Evolutionary conservation across 2,113 vertebrate genomes (phyloP), one percentile per base, ranked within the genome.

Genomic region (Cavia porcellus): DNA sequence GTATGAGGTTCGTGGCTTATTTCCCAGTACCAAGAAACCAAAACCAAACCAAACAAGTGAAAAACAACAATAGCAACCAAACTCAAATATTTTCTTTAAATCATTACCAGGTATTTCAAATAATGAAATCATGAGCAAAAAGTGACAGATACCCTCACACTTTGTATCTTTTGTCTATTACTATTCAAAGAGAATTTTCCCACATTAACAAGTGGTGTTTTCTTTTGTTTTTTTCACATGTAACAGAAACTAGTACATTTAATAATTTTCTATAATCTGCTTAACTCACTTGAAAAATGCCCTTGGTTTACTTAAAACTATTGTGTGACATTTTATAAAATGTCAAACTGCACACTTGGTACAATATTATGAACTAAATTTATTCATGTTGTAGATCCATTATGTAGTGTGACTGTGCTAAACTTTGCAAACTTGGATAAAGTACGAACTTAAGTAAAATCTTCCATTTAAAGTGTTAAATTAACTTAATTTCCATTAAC

Each of bases 401-500:
- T 87, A 89, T 61, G 24, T 50, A 89, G 47, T 74, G 2, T 92
- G n/a, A 95, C 42, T 70, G 2, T 82, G 52, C 32, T 70, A 88
- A 96, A 92, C 52, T 86, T 95, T 83, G 55, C 83, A 66, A 96
- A 95, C 32, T 50, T 95, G 15, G 20, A 77, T 81, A 28, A 96
- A 95, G 61, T 64, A 42, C 10, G 66, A 91, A 32, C 38, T 94
- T 62, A 92, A 95, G 38, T 77, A 90, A 89, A 92, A 75, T 50
- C 22, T 90, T 74, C 57, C 82, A 89, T 10, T 62, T 66, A 91
- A 9, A 45, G 87, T 86, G n/a, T 75, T 45, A 77, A 90, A 75
- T 86, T 89, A 83, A 5, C 32, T 85, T 28, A 85, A 96, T 86
- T 96, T 92, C 20, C 25, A 77, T 96, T 96, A 79, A 95, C 84